phyloP scores from a whole-genome alignment of 1,140 invertebrate genomes.

The Latrodectus geometricus region DNA sequence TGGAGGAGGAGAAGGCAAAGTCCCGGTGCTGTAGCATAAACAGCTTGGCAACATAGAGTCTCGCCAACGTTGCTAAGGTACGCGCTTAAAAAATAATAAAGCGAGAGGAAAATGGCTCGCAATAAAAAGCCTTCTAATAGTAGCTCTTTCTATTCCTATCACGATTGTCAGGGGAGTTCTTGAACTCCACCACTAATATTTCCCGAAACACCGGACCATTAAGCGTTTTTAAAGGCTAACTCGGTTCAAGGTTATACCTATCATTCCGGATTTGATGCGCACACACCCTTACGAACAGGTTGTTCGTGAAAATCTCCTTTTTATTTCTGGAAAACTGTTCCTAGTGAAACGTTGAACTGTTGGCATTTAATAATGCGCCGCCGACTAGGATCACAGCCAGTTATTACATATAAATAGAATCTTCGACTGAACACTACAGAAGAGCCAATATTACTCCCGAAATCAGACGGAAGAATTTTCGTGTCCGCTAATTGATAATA shows the following conservation, averaged over 20 bases:
- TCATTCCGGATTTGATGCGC: slow-evolving; percentile 12
- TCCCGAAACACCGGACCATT: slow-evolving; percentile 20
- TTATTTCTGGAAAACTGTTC: not conserved
- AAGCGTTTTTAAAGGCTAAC: slow-evolving; percentile 19
- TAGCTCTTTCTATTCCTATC: slow-evolving; percentile 30
- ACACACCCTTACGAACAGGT: slow-evolving; percentile 36
- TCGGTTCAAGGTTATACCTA: slow-evolving; percentile 50
- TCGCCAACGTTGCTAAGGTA: slow-evolving; percentile 22
- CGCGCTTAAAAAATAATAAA: slow-evolving; percentile 12
- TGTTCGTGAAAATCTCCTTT: not conserved
- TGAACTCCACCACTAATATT: slow-evolving; percentile 32
- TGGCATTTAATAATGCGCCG: slow-evolving; percentile 30
- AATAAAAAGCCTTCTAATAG: slow-evolving; percentile 18
- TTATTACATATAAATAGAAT: slow-evolving; percentile 30
- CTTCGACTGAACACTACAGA: not conserved
- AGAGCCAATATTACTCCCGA: not conserved
- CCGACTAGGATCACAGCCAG: not conserved
- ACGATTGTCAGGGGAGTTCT: slow-evolving; percentile 37
- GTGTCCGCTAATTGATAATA: not conserved
- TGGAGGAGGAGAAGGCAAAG: not conserved
- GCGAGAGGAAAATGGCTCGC: not conserved
- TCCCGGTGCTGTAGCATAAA: not conserved
- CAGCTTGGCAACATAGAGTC: slow-evolving; percentile 34
- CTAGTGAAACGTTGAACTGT: slow-evolving; percentile 3
- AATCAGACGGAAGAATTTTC: not conserved